Evolutionary conservation across 1,140 invertebrate genomes (phyloP), one percentile per base, ranked within the genome.

Genomic region (Trichoplusia ni): DNA sequence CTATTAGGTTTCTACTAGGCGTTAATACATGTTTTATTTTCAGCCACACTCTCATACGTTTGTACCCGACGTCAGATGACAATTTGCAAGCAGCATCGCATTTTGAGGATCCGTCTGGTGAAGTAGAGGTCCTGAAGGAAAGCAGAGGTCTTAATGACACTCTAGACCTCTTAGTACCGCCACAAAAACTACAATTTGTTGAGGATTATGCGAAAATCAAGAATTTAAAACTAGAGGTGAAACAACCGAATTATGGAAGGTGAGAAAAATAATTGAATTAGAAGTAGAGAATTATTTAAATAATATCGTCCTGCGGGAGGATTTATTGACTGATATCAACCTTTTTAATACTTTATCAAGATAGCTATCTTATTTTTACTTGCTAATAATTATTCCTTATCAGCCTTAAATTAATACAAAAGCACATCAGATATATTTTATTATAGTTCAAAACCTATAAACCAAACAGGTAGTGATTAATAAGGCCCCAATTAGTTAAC

Each of bases 181-280:
- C 73, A 3, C 60, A 61, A 9, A 60, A 19, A n/a, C 6, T 61
- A 7, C 19, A 42, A 0, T 60, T 53, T 6, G 19, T 89, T 0
- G 14, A 81, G 13, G 42, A 79, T 0, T 77, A 77, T 1, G 75
- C 77, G 6, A 37, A 67, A 1, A 18, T 44, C 11, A 63, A 79
- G 13, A 40, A 77, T 5, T 49, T 90, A 18, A 19, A 38, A 3
- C 71, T 79, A 19, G 68, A 82, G 31, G 35, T 79, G 0, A 89
- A 84, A 18, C 23, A 69, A 38, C 56, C 37, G n/a, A 68, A 86
- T 56, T 90, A 90, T 72, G 84, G 84, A 38, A 86, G 82, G 88
- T 87, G 21, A 46, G 19, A 35, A 14, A 16, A 14, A 29, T 21
- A 40, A 8, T 40, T 4, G 16, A 9, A 23, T 19, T 44, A n/a